Evolutionary conservation across 2,888 invertebrate genomes (phyloP).

Genomic region (Drosophila suboccidentalis): DNA sequence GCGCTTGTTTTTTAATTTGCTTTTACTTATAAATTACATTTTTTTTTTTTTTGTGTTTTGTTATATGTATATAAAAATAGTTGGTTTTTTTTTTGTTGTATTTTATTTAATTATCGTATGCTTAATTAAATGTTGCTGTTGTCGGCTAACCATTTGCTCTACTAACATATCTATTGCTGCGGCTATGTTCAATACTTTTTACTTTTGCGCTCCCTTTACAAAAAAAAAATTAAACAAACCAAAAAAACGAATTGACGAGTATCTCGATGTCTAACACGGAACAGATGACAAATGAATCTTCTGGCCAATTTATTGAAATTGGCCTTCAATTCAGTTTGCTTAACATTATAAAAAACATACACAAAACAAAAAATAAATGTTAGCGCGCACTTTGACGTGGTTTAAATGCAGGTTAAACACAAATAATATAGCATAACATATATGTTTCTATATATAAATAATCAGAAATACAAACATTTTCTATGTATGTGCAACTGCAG

Average conservation of each 20-base stretch:
- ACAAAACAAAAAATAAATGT: slow-evolving; percentile 15
- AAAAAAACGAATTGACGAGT: slow-evolving; percentile 14
- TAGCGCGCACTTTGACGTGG: slow-evolving; percentile 49
- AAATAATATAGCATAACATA: slow-evolving; percentile 69
- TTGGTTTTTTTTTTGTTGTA: slow-evolving; percentile 34
- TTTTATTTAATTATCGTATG: slow-evolving; percentile 66
- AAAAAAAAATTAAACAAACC: slow-evolving; percentile 26
- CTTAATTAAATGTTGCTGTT: slow-evolving; percentile 82
- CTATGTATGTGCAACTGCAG: slow-evolving; percentile 65
- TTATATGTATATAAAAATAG: slow-evolving; percentile 76
- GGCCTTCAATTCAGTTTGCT: slow-evolving; percentile 62
- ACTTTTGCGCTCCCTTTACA: slow-evolving; percentile 49
- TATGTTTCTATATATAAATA: slow-evolving; percentile 46
- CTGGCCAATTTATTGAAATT: slow-evolving; percentile 17
- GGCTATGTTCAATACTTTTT: slow-evolving; percentile 61
- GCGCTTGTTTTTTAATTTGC: slow-evolving; percentile 45
- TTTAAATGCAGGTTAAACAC: slow-evolving; percentile 73
- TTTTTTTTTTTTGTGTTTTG: slow-evolving; percentile 22
- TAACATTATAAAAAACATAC: slow-evolving; percentile 55
- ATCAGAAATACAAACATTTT: slow-evolving; percentile 47
- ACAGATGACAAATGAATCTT: slow-evolving; percentile 17
- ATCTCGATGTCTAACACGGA: slow-evolving; percentile 25
- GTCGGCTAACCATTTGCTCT: slow-evolving; percentile 62
- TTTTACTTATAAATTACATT: slow-evolving; percentile 67
- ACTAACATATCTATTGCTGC: slow-evolving; percentile 58